Conservation (phyloP, 2,113 vertebrate species). For the Boulengeromyrus knoepffleri region DNA sequence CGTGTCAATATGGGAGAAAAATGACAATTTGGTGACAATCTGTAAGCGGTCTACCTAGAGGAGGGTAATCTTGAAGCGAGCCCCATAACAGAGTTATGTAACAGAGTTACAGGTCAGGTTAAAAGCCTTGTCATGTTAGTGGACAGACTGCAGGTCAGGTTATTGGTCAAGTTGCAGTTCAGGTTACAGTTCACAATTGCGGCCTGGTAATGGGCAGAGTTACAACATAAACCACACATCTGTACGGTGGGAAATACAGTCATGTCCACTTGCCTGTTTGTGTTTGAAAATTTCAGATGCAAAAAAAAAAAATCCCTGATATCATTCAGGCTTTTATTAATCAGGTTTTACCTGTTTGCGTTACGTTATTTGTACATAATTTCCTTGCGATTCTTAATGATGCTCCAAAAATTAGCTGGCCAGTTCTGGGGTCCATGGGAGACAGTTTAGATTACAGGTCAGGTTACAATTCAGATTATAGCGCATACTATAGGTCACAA, state of each 20-base stretch:
- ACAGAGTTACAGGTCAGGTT: not conserved
- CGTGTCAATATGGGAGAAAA: not conserved
- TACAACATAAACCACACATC: not conserved
- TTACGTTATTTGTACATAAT: not conserved
- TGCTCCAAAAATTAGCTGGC: not conserved
- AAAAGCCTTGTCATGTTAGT: not conserved
- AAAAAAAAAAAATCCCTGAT: not conserved
- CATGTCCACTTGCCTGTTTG: not conserved
- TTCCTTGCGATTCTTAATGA: not conserved
- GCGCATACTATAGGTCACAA: not conserved
- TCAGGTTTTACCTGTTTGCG: not conserved
- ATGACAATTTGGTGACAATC: not conserved
- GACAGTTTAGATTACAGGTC: not conserved
- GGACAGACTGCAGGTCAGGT: not conserved
- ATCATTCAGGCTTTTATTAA: not conserved
- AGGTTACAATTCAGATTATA: not conserved
- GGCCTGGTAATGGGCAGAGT: not conserved
- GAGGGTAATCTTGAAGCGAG: not conserved
- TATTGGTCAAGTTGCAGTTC: not conserved
- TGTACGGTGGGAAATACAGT: not conserved
- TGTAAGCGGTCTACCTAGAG: not conserved
- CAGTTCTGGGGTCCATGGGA: not conserved
- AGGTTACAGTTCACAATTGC: not conserved
- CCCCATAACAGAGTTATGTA: not conserved
- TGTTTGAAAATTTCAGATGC: too few relatives aligned